These are phyloP conservation scores for Sinocyclocheilus anophthalmus DNA, from an alignment of 2,113 vertebrate species.

Conservation along the genomic window DNA sequence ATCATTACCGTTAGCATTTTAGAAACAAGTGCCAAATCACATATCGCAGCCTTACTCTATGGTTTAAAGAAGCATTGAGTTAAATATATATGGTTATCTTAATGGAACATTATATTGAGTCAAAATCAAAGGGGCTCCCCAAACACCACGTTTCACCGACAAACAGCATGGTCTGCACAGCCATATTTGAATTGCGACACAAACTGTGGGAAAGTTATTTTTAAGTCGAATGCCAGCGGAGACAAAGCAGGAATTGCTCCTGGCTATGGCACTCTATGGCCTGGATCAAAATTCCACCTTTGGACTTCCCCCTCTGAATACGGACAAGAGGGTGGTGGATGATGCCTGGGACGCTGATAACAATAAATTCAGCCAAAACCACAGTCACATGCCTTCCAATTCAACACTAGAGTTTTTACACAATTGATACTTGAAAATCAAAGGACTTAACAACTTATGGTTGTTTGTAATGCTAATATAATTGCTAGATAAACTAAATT, in stretches of 20 bases:
- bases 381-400: too few species aligned
- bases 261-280: slow-evolving; percentile 66
- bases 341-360: slow-evolving; percentile 1
- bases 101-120: background rate
- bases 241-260: slow-evolving; percentile 74
- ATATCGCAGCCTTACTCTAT: background rate
- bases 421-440: background rate
- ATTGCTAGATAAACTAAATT: background rate
- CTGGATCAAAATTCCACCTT: slow-evolving; percentile 69
- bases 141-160: slow-evolving; percentile 4
- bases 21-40: too few species aligned
- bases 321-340: slow-evolving; percentile 44
- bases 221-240: slow-evolving; percentile 73
- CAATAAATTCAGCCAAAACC: slow-evolving; percentile 28
- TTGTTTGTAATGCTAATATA: background rate
- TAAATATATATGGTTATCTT: background rate
- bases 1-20: too few species aligned
- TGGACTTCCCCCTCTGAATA: slow-evolving; percentile 52
- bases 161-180: slow-evolving; percentile 26
- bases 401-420: background rate
- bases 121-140: too few species aligned
- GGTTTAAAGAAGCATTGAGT: background rate
- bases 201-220: slow-evolving; percentile 77
- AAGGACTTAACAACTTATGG: background rate
- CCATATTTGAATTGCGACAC: slow-evolving; percentile 59